A percentile compares a stretch with the other conserved stretches of the same genome.
Evolutionary conservation across 2,888 invertebrate genomes (phyloP).

Genomic region (Cataglyphis cursor): DNA sequence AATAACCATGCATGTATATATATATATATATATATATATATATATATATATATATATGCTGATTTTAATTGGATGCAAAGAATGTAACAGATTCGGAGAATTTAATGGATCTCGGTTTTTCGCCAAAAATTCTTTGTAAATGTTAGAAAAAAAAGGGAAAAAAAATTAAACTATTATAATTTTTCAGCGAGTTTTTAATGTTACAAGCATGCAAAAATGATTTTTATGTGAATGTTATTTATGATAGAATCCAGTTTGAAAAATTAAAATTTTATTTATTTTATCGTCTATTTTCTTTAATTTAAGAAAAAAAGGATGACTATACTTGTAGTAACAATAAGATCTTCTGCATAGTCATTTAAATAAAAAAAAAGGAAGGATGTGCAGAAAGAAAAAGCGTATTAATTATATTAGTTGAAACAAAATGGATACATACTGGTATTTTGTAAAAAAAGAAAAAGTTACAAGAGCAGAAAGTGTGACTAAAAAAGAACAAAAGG

Average conservation of each 20-base stretch:
- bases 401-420: neutral
- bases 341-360: neutral
- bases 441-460: neutral
- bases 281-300: neutral
- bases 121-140: neutral
- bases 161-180: neutral
- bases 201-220: neutral
- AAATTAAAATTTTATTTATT: neutral
- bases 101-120: neutral
- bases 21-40: neutral
- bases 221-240: neutral
- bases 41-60: neutral
- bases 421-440: neutral
- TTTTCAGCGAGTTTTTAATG: neutral
- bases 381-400: neutral
- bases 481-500: neutral
- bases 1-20: neutral
- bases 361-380: neutral
- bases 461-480: neutral
- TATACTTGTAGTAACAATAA: too few relatives aligned
- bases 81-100: neutral
- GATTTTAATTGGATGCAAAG: neutral
- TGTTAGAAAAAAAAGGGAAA: neutral
- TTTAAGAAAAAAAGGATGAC: neutral
- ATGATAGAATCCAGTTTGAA: neutral